Evolutionary conservation across 2,888 invertebrate genomes (phyloP).

Genomic region (Steinernema scapterisci): DNA sequence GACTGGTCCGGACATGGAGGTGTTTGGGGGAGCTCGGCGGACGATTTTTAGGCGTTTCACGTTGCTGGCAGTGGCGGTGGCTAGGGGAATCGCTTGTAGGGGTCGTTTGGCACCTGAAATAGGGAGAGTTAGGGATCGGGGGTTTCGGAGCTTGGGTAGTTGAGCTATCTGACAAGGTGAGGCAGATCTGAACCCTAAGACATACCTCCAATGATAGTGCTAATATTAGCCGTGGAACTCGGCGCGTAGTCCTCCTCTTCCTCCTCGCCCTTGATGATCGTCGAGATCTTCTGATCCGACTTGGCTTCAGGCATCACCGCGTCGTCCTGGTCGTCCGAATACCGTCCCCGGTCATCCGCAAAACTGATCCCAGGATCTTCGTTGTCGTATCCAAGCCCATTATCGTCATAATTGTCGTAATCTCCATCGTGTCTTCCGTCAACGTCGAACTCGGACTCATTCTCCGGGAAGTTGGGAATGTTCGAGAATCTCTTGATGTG

Average conservation of each 20-base stretch:
- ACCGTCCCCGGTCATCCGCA: not conserved
- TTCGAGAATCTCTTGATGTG: not conserved
- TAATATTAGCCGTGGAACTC: too few species aligned
- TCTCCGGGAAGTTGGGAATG: not conserved
- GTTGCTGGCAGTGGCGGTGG: not conserved
- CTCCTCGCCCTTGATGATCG: not conserved
- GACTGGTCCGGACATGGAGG: not conserved
- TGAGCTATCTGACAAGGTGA: too few species aligned
- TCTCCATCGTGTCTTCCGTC: not conserved
- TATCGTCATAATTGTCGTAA: not conserved
- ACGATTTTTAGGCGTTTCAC: not conserved
- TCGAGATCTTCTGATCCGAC: not conserved
- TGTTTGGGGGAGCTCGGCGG: not conserved
- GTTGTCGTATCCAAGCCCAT: not conserved
- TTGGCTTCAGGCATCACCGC: not conserved
- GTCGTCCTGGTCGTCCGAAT: not conserved
- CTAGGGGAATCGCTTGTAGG: not conserved
- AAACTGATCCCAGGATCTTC: not conserved
- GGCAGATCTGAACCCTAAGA: too few species aligned
- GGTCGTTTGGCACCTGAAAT: not conserved
- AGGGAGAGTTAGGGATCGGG: not conserved
- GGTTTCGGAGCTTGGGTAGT: too few species aligned
- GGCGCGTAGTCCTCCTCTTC: too few species aligned
- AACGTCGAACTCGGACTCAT: not conserved
- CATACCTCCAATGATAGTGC: too few species aligned